Evolutionary conservation across 2,113 vertebrate species (phyloP), one percentile per base, ranked within the genome.

Genomic region (Loxodonta africana): DNA sequence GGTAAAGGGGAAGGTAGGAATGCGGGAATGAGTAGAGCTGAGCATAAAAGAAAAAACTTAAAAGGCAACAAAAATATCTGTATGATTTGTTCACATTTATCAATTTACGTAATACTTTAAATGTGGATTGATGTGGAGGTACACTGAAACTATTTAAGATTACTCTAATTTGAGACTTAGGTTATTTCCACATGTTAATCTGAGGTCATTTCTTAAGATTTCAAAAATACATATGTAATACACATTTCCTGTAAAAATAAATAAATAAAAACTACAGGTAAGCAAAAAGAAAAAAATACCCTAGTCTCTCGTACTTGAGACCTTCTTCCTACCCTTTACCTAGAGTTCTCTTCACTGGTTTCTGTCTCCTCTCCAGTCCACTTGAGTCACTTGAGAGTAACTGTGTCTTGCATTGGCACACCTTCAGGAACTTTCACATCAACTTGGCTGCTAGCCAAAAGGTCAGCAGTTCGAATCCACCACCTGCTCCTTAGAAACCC

Each of bases 351-450:
- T 62, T 83, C 10, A 12, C 6, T 83, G 51, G 15, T 8, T 20
- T 83, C 62, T 41, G 17, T 51, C 30, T 83, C 18, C 15, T 51
- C 2, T 57, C 8, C 17, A 90, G 33, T 7, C 25, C 14, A 73
- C 1, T 18, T 81, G 33, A 44, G 14, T 14, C 37, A 26, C 17
- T 15, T 44, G 15, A 0, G 0, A 60, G 41, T 26, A 41, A 77
- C 4, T 5, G 0, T 46, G 33, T 41, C 10, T 8, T 12, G 0
- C 10, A 1, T 2, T 60, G 48, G 20, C 1, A 14, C 57, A 37
- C 6, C 41, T 71, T 53, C 53, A 51, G 18, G 3, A 12, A 71
- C 33, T 80, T 83, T 1, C 8, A 62, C 17, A 26, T 46, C 41
- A 57, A 57, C 53, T 57, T 57, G 53, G 53, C 53, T 57, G 15